Percentiles rank a stretch among this genome's conserved stretches.
phyloP scores from a whole-genome alignment of 2,888 invertebrate genomes.

The Macaria liturata region DNA sequence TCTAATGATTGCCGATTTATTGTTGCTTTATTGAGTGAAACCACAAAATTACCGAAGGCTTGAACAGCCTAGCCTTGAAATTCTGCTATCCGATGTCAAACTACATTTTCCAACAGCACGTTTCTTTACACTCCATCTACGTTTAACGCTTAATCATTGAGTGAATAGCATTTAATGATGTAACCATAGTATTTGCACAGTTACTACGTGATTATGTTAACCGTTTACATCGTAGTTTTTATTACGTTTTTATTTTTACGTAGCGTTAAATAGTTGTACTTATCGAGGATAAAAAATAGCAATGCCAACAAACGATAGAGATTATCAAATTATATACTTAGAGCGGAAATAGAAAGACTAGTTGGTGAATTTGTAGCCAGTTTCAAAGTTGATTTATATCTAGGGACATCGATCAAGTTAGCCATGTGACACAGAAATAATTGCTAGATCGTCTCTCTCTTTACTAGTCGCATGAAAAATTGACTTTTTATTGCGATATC shows the following conservation, averaged over 20 bases:
- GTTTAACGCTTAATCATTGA: not conserved
- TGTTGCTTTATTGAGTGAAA: too few species aligned
- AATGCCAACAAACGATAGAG: slow-evolving; percentile 15
- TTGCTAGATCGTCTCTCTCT: too few species aligned
- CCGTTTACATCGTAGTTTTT: slow-evolving; percentile 13
- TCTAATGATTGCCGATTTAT: too few species aligned
- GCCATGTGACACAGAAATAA: too few species aligned
- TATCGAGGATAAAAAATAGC: slow-evolving; percentile 5
- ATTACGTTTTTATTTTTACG: slow-evolving; percentile 12
- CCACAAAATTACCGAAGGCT: too few species aligned
- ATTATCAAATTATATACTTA: slow-evolving; percentile 10
- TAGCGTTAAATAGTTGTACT: slow-evolving; percentile 22
- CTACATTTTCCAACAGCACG: too few species aligned
- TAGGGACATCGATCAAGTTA: too few species aligned
- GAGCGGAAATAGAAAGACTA: slow-evolving; percentile 9
- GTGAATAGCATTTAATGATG: slow-evolving; percentile 11
- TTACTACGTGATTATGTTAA: slow-evolving; percentile 16
- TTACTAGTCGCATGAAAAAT: too few species aligned
- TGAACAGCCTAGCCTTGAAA: too few species aligned
- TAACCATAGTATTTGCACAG: slow-evolving; percentile 18
- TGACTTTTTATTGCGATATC: too few species aligned
- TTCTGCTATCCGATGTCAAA: too few species aligned
- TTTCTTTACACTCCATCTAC: too few species aligned
- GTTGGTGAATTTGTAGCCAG: slow-evolving; percentile 15
- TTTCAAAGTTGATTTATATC: not conserved